phyloP scores from a whole-genome alignment of 2,888 invertebrate genomes.

The Xestia xanthographa region DNA sequence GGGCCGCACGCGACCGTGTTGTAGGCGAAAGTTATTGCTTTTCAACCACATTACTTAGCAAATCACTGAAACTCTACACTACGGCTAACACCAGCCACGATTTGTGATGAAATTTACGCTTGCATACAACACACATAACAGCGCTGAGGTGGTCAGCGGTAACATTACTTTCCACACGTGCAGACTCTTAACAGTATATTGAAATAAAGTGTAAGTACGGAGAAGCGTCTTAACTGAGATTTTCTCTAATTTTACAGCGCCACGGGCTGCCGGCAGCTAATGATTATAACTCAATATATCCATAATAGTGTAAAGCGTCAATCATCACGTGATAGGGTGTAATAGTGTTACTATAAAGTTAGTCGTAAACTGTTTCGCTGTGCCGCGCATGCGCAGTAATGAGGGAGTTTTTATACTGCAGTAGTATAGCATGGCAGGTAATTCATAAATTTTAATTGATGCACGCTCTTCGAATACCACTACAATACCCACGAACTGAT shows the following conservation, averaged over 20 bases:
- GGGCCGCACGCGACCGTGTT: conserved; percentile 30
- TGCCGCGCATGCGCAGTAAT: neutral
- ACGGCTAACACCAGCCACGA: neutral
- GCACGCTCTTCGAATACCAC: no score
- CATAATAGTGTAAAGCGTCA: neutral
- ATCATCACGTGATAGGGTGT: conserved; percentile 14
- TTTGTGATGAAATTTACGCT: neutral
- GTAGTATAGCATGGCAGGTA: neutral
- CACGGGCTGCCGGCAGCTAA: neutral
- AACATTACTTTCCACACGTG: neutral
- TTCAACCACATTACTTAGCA: conserved; percentile 8
- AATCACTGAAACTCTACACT: conserved; percentile 25
- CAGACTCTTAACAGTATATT: neutral
- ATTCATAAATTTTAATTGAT: neutral
- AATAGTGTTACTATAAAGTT: conserved; percentile 9
- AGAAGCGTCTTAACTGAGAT: neutral
- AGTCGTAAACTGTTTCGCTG: conserved; percentile 24
- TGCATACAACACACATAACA: neutral
- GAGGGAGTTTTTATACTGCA: conserved; percentile 6
- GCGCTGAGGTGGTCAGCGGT: neutral
- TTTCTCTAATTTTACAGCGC: neutral
- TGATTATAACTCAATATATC: conserved; percentile 11
- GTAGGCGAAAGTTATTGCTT: conserved; percentile 18
- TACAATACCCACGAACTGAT: neutral
- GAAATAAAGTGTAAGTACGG: neutral